phyloP scores from a whole-genome alignment of 2,888 invertebrate species.

The Ectemnius cavifrons region DNA sequence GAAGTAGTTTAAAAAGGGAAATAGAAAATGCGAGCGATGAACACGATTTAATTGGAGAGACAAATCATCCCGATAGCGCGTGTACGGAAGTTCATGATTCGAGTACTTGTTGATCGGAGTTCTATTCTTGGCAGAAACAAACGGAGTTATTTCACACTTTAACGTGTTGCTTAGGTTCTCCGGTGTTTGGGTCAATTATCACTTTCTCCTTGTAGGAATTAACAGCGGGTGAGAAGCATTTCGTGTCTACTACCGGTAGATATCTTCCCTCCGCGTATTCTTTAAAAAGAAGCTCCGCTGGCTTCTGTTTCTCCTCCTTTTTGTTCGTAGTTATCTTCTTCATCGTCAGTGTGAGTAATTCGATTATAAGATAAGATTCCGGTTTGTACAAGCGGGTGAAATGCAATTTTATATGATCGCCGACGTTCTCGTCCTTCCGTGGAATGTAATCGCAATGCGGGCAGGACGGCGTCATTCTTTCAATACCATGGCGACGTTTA shows the following conservation, averaged over 20 bases:
- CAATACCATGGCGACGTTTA: conserved; percentile 72
- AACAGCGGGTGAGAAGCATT: conserved; percentile 40
- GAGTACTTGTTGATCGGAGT: no score
- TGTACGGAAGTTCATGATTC: no score
- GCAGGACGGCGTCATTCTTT: conserved; percentile 71
- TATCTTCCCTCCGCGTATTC: conserved; percentile 69
- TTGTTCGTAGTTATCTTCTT: conserved; percentile 49
- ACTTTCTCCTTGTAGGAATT: conserved; percentile 65
- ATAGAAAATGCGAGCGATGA: no score
- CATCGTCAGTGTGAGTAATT: conserved; percentile 67
- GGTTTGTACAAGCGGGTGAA: conserved; percentile 73
- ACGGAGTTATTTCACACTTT: conserved; percentile 28
- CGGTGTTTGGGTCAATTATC: conserved; percentile 72
- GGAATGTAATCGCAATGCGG: conserved; percentile 75
- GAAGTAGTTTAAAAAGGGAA: no score
- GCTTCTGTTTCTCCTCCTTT: conserved; percentile 57
- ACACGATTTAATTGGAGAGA: no score
- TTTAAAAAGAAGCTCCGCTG: conserved; percentile 65
- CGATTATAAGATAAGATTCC: conserved; percentile 72
- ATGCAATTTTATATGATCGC: conserved; percentile 71
- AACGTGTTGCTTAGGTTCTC: conserved; percentile 68
- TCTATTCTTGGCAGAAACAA: no score
- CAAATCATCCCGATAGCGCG: no score
- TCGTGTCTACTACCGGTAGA: conserved; percentile 61
- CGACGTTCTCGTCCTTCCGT: conserved; percentile 71